These are phyloP conservation scores for Parnassius apollo DNA, from an alignment of 2,888 invertebrate genomes.

Conservation along the genomic window DNA sequence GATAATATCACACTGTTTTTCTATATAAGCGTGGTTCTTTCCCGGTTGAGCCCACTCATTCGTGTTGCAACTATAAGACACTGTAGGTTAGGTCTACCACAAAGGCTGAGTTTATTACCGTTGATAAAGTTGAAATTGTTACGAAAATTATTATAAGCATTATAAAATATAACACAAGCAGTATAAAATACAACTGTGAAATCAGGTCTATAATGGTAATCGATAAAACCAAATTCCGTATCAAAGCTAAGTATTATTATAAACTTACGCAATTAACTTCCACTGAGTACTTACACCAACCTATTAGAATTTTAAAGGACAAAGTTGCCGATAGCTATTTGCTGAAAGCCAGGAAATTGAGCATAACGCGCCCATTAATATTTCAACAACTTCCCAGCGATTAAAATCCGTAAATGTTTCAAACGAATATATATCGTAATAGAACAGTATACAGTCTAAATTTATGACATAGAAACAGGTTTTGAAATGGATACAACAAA, in stretches of 20 bases:
- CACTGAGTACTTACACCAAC: slow-evolving; percentile 32
- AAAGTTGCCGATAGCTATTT: slow-evolving; percentile 67
- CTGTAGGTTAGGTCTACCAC: too few relatives aligned
- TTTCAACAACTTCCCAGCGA: slow-evolving; percentile 73
- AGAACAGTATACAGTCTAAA: slow-evolving; percentile 11
- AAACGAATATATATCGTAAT: slow-evolving; percentile 18
- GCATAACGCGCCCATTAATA: slow-evolving; percentile 75
- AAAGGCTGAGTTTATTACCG: too few relatives aligned
- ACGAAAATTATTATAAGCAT: too few relatives aligned
- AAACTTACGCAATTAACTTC: slow-evolving; percentile 32
- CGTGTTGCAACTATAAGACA: too few relatives aligned
- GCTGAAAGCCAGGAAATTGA: slow-evolving; percentile 77
- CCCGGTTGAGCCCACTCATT: too few relatives aligned
- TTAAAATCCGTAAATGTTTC: slow-evolving; percentile 42
- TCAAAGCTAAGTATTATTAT: slow-evolving; percentile 21
- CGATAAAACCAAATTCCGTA: slow-evolving; percentile 9
- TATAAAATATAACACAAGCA: too few relatives aligned
- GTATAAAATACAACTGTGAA: neutral
- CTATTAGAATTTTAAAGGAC: slow-evolving; percentile 48
- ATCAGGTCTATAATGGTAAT: neutral
- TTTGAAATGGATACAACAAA: slow-evolving; percentile 18
- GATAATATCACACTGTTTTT: too few relatives aligned
- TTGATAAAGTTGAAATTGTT: too few relatives aligned
- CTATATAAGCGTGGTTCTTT: too few relatives aligned
- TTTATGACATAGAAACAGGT: neutral